phyloP scores from a whole-genome alignment of 2,113 vertebrate genomes.

The Megaleporinus macrocephalus region DNA sequence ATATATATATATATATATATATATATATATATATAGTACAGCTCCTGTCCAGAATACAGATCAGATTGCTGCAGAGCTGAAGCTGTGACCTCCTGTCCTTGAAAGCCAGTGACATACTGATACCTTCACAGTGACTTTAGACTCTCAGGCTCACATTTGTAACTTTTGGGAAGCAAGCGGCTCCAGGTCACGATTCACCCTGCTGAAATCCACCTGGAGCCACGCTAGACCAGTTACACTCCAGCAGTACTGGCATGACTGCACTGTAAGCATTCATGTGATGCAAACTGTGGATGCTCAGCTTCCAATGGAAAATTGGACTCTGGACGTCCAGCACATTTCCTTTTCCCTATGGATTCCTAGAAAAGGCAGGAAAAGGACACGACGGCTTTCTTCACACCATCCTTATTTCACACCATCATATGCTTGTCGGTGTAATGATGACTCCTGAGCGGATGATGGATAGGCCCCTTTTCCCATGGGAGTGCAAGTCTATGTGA shows the following conservation, averaged over 20 bases:
- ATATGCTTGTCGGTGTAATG: neutral
- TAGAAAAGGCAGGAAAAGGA: neutral
- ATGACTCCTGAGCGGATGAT: neutral
- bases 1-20: too few species aligned
- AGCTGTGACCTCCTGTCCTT: constrained; percentile 67
- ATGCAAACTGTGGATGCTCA: constrained; percentile 5
- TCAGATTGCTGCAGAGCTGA: constrained; percentile 66
- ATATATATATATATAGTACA: constrained; percentile 73
- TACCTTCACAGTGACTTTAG: constrained; percentile 48
- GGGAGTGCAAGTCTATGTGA: constrained; percentile 7
- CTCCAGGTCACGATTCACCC: neutral
- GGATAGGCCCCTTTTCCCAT: neutral
- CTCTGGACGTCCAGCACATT: neutral
- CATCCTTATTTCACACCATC: neutral
- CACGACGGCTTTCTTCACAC: neutral
- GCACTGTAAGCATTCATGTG: neutral
- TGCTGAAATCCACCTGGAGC: neutral
- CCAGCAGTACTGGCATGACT: neutral
- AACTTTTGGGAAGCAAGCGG: neutral
- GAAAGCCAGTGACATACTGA: constrained; percentile 50
- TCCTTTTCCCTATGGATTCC: neutral
- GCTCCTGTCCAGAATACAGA: constrained; percentile 71
- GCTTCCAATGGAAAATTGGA: neutral
- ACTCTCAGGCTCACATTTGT: neutral
- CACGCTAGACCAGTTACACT: neutral